Evolutionary conservation across 1,140 invertebrate species (phyloP), one percentile per base, ranked within the genome.

Genomic region (Temnothorax nylanderi): DNA sequence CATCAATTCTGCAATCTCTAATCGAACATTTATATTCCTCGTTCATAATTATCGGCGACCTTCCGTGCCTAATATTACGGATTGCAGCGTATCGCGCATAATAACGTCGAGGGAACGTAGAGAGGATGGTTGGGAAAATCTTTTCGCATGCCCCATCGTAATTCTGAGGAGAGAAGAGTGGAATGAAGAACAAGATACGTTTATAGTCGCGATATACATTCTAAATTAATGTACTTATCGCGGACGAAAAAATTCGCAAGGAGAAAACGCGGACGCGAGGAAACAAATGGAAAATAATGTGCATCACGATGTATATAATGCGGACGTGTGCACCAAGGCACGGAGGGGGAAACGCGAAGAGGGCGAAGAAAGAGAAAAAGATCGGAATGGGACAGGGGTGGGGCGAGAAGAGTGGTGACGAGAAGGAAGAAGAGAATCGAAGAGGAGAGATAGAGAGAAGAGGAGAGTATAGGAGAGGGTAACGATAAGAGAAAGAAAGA

Each of bases 21-120:
- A 90, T 88, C 87, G 78, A 58, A 75, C 90, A 90, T 90, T 90
- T 91, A 89, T 90, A 91, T 90, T 91, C 89, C 75, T 21, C 60
- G 84, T 78, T 89, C 90, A 90, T 85, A 89, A 91, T 91, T 90
- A 90, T 72, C 82, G 67, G 13, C 71, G 84, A 76, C 87, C 87
- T 90, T 90, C 87, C 84, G 69, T 76, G 76, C 85, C 75, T 75
- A 89, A 89, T 90, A 90, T 91, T 88, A 82, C 84, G 67, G 56
- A 78, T 85, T 65, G 82, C 74, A 0, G 58, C 58, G 87, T 77
- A 77, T 62, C 69, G 76, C 78, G 90, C 89, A 91, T 91, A 77
- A 74, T 77, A 88, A 91, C 90, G 69, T 77, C 71, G 60, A 26
- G 3, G 37, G 21, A 11, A 37, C 7, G n/a, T 44, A 18, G 26